Evolutionary conservation across 2,113 vertebrate species (phyloP), one percentile per base, ranked within the genome.

Genomic region (Sylvietta virens): DNA sequence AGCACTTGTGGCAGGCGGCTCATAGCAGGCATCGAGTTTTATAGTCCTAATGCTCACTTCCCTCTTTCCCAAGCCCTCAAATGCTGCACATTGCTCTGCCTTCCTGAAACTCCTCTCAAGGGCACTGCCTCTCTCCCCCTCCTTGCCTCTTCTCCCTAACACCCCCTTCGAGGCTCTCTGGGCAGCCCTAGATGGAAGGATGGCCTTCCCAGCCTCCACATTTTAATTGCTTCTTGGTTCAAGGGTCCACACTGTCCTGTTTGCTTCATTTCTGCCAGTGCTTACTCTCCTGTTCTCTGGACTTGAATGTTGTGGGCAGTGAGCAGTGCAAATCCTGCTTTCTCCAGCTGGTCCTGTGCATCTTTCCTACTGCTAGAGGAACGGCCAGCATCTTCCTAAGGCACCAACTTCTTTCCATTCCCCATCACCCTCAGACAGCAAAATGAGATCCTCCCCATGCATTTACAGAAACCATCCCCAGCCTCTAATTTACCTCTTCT

Each of bases 1-100:
- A 94, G 90, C 91, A 71, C 88, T 90, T 81, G 77, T 11, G 24
- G 86, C 74, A 74, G 70, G 82, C 39, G 3, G 91, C 88, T 93
- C 64, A 27, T 66, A 60, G 87, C 7, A 91, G 77, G 27, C 42
- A 44, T 35, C 1, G 8, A 72, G 73, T 60, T 94, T 83, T 69
- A 62, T 44, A 48, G 69, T 31, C 44, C 51, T 88, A 57, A 91
- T 4, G 9, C 28, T 78, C 50, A 35, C 22, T 58, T 74, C n/a
- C 69, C 54, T 40, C 81, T 61, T 76, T 40, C 86, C 51, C 67
- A 88, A 60, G 2, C 42, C 37, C 16, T 15, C 82, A 62, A 88
- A 53, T 19, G 12, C 1, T 73, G 33, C 2, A 1, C 22, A 19
- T 6, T 42, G 66, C 66, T 91, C 67, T 72, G 81, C 37, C 50